A percentile compares a stretch with the other conserved stretches of the same genome.
phyloP scores from a whole-genome alignment of 2,113 vertebrate genomes.

The Mus pahari region DNA sequence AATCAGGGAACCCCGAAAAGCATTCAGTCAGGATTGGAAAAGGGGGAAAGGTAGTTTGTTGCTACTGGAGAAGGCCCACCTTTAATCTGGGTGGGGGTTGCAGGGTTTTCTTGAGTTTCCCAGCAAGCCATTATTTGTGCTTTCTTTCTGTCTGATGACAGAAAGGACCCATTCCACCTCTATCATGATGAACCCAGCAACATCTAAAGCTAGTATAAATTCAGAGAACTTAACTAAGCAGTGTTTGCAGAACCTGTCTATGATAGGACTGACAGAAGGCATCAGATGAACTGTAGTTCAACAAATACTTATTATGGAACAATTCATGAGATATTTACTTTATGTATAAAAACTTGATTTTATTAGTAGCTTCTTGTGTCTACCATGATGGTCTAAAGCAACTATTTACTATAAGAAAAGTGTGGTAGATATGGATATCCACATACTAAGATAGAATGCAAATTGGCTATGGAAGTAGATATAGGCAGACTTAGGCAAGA shows the following conservation, averaged over 20 bases:
- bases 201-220: not conserved
- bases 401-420: not conserved
- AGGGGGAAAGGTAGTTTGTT: not conserved
- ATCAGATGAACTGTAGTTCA: rapidly evolving
- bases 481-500: not conserved
- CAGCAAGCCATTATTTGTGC: not conserved
- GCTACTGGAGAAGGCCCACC: not conserved
- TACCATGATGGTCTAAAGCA: not conserved
- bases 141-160: not conserved
- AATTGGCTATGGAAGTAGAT: not conserved
- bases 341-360: not conserved
- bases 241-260: not conserved
- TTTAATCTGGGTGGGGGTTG: not conserved
- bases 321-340: not conserved
- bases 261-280: not conserved
- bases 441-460: not conserved
- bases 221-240: not conserved
- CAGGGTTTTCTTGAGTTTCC: not conserved
- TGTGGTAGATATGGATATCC: not conserved
- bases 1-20: not conserved
- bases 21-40: not conserved
- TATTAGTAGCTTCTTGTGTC: not conserved
- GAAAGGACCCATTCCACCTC: too few species aligned
- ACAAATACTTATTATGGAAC: too few species aligned
- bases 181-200: too few species aligned